These are phyloP conservation scores for Pseudococcus jackbeardsleyi DNA, from an alignment of 2,888 invertebrate species.

Conservation along the genomic window DNA sequence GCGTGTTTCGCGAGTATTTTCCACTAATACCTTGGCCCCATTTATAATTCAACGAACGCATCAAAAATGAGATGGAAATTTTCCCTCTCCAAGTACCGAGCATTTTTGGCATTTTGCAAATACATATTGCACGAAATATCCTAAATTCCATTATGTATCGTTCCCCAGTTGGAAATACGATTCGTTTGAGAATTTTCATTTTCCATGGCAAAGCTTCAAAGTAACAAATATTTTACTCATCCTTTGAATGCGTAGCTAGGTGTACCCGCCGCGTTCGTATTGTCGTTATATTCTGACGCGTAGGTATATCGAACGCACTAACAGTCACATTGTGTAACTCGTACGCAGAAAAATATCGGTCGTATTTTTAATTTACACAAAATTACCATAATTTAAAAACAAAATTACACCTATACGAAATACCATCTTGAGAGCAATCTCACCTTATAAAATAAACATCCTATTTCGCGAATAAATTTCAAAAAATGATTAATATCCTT, in stretches of 20 bases:
- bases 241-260: neutral
- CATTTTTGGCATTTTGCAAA: slow-evolving; percentile 38
- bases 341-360: neutral
- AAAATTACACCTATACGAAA: slow-evolving; percentile 14
- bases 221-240: slow-evolving; percentile 35
- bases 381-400: slow-evolving; percentile 22
- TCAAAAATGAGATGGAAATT: neutral
- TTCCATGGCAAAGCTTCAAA: slow-evolving; percentile 4
- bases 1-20: neutral
- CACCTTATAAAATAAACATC: slow-evolving; percentile 26
- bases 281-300: neutral
- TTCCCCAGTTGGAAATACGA: slow-evolving; percentile 38
- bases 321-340: neutral
- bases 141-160: slow-evolving; percentile 31
- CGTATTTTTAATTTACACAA: slow-evolving; percentile 24
- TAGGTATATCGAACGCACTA: neutral
- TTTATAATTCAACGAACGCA: neutral
- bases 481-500: slow-evolving; percentile 45
- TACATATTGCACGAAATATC: slow-evolving; percentile 32
- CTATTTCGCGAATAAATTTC: slow-evolving; percentile 29
- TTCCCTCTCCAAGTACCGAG: neutral
- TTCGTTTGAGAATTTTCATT: slow-evolving; percentile 38
- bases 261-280: neutral
- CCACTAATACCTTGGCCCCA: neutral
- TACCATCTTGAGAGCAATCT: slow-evolving; percentile 11